These are phyloP conservation scores for Oithona nana DNA, from an alignment of 2,888 invertebrate species.

Conservation along the genomic window DNA sequence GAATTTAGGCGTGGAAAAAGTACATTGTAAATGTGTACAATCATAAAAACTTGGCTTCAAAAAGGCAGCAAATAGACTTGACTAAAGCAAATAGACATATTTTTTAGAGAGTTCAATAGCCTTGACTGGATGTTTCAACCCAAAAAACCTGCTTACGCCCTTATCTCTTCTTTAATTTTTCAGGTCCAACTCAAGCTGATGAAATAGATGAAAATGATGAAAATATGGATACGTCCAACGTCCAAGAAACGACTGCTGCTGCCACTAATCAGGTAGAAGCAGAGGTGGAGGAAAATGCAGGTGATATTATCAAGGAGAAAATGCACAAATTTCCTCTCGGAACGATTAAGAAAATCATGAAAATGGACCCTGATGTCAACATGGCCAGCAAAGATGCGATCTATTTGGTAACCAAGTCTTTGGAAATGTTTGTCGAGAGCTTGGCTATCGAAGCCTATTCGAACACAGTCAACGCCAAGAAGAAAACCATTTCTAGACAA, in stretches of 20 bases:
- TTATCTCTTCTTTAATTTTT: no score
- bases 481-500: constrained; percentile 60
- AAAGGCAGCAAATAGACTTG: no score
- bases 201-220: not conserved
- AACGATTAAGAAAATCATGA: constrained; percentile 21
- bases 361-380: constrained; percentile 21
- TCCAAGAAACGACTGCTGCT: not conserved
- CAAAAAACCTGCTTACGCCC: no score
- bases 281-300: not conserved
- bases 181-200: no score
- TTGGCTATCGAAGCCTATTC: constrained; percentile 18
- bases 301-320: no score
- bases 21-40: no score
- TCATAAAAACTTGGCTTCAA: no score
- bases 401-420: constrained; percentile 20
- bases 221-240: not conserved
- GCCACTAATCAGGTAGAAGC: not conserved
- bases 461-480: constrained; percentile 49
- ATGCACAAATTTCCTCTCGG: not conserved
- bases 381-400: constrained; percentile 20
- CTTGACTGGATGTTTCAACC: no score
- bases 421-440: constrained; percentile 20
- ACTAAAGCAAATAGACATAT: no score
- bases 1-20: no score
- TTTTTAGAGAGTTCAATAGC: no score